Conservation (phyloP, 2,797 vertebrate species). For the Falco biarmicus region DNA sequence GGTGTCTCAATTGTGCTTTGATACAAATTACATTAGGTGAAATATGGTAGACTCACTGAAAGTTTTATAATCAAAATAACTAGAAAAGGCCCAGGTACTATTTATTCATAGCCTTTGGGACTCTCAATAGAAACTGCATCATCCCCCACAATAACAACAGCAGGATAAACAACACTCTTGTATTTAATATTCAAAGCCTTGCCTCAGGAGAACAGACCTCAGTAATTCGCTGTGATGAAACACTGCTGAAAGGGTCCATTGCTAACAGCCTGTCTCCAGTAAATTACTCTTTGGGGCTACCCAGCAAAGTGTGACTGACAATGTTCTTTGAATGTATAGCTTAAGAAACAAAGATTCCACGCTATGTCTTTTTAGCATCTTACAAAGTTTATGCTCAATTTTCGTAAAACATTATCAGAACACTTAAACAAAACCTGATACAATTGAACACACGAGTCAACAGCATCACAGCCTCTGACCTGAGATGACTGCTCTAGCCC, state of each 20-base stretch:
- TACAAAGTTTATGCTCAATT: neutral
- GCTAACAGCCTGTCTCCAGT: neutral
- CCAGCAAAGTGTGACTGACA: neutral
- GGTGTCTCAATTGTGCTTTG: neutral
- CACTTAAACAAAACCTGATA: neutral
- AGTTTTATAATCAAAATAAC: neutral
- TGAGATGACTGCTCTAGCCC: neutral
- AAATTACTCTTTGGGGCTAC: neutral
- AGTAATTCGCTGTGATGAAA: neutral
- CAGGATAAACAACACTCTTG: neutral
- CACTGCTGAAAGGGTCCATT: neutral
- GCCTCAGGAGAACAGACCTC: neutral
- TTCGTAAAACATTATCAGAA: neutral
- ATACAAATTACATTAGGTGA: neutral
- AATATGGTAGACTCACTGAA: neutral
- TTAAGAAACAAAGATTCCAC: neutral
- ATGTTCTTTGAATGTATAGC: neutral
- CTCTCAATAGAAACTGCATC: neutral
- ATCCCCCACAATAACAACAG: neutral
- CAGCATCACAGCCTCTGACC: neutral
- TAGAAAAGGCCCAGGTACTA: neutral
- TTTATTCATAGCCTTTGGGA: conserved; percentile 19
- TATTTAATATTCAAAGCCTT: conserved; percentile 1
- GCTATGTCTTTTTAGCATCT: neutral
- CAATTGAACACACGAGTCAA: neutral